Conservation (phyloP, 2,888 invertebrate species). For the Neria commutata region DNA sequence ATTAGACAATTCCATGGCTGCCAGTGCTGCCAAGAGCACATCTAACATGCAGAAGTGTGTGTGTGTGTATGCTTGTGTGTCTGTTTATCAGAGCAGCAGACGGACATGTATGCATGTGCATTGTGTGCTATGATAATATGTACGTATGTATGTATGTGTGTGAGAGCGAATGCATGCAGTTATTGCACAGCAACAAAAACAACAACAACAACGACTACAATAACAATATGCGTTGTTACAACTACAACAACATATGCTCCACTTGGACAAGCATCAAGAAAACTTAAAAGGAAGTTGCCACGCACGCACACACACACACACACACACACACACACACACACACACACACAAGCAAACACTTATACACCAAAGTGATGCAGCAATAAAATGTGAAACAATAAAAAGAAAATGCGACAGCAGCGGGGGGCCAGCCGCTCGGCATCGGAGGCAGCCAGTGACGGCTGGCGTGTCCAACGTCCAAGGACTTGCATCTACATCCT, state of each 20-base stretch:
- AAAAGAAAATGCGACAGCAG: constrained; percentile 37
- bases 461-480: constrained; percentile 4
- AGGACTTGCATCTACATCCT: constrained; percentile 1
- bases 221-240: constrained; percentile 10
- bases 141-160: too few species aligned
- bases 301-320: neutral
- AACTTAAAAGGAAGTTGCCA: constrained; percentile 37
- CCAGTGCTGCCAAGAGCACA: constrained; percentile 7
- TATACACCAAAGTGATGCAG: constrained; percentile 46
- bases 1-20: constrained; percentile 36
- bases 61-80: too few species aligned
- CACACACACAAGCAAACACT: neutral
- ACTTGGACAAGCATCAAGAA: constrained; percentile 51
- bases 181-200: too few species aligned
- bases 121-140: constrained; percentile 33
- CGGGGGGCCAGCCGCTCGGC: constrained; percentile 34
- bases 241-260: constrained; percentile 37
- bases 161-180: too few species aligned
- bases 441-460: too few species aligned
- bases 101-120: too few species aligned
- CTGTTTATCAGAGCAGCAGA: too few species aligned
- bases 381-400: constrained; percentile 55
- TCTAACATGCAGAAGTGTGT: constrained; percentile 26
- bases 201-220: constrained; percentile 16
- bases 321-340: constrained; percentile 1